Percentiles rank a stretch among this genome's conserved stretches.
These are phyloP conservation scores for Crocuta crocuta DNA, from an alignment of 2,113 vertebrate genomes.

Conservation along the genomic window DNA sequence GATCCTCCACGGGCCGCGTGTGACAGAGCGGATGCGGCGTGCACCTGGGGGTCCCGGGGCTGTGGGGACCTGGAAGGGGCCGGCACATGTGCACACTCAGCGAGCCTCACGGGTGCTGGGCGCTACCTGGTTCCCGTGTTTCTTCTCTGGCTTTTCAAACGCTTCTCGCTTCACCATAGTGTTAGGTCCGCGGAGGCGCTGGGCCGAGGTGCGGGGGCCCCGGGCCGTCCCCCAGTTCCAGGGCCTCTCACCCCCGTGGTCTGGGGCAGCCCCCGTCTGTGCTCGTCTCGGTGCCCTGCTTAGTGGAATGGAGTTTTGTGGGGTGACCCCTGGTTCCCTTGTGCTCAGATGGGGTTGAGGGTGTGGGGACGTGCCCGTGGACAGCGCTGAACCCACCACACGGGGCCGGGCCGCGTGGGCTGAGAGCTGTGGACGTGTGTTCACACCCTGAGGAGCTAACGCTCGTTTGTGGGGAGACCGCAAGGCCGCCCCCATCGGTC, in stretches of 20 bases:
- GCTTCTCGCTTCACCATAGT: accelerated
- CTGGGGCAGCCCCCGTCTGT: not conserved
- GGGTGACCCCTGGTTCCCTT: accelerated
- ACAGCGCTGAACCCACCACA: not conserved
- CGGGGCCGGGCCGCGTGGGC: no score
- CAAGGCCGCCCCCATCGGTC: not conserved
- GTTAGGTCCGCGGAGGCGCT: not conserved
- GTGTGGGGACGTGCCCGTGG: no score
- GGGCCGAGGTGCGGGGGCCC: not conserved
- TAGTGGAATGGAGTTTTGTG: no score
- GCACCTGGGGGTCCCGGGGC: not conserved
- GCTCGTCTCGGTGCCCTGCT: not conserved
- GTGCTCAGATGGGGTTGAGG: no score
- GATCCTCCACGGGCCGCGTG: accelerated
- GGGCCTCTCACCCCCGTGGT: not conserved
- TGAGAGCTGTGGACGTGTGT: not conserved
- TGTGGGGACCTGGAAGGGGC: accelerated
- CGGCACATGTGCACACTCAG: accelerated
- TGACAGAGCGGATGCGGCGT: accelerated
- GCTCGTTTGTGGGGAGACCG: no score
- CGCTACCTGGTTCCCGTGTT: no score
- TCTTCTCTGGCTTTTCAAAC: not conserved
- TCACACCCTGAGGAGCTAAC: accelerated
- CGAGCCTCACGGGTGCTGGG: not conserved
- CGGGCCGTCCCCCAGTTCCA: not conserved